phyloP scores from a whole-genome alignment of 2,113 vertebrate species.

The Scomber colias region DNA sequence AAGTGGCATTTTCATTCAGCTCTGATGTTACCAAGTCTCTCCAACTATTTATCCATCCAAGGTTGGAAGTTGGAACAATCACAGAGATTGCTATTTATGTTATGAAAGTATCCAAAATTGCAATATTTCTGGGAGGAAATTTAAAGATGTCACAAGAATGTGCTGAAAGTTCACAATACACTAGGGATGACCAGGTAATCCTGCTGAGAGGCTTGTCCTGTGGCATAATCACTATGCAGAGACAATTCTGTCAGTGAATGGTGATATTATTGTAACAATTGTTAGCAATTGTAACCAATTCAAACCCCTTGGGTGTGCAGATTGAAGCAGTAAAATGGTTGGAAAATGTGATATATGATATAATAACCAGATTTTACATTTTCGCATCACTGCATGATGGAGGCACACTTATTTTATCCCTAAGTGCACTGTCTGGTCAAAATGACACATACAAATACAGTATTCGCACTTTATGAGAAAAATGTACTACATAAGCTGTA shows the following conservation, averaged over 20 bases:
- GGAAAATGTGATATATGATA: slow-evolving; percentile 21
- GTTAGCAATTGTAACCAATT: slow-evolving; percentile 50
- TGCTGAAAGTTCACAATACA: slow-evolving; percentile 35
- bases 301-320: slow-evolving; percentile 35
- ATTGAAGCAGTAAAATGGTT: slow-evolving; percentile 19
- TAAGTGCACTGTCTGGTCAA: not conserved
- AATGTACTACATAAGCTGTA: too few species aligned
- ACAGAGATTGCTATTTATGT: slow-evolving; percentile 56
- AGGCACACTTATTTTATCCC: not conserved
- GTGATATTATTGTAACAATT: slow-evolving; percentile 40
- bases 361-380: slow-evolving; percentile 30
- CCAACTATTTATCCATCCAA: slow-evolving; percentile 60
- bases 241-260: slow-evolving; percentile 33
- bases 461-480: not conserved
- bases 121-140: slow-evolving; percentile 28
- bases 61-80: slow-evolving; percentile 53
- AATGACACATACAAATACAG: not conserved
- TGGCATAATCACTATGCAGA: slow-evolving; percentile 31
- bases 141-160: slow-evolving; percentile 35
- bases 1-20: slow-evolving; percentile 70
- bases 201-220: slow-evolving; percentile 29
- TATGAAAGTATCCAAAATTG: slow-evolving; percentile 38
- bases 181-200: slow-evolving; percentile 50
- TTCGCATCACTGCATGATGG: slow-evolving; percentile 22
- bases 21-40: slow-evolving; percentile 54